Evolutionary conservation across 2,113 vertebrate genomes (phyloP).

Genomic region (Syngnathus typhle): DNA sequence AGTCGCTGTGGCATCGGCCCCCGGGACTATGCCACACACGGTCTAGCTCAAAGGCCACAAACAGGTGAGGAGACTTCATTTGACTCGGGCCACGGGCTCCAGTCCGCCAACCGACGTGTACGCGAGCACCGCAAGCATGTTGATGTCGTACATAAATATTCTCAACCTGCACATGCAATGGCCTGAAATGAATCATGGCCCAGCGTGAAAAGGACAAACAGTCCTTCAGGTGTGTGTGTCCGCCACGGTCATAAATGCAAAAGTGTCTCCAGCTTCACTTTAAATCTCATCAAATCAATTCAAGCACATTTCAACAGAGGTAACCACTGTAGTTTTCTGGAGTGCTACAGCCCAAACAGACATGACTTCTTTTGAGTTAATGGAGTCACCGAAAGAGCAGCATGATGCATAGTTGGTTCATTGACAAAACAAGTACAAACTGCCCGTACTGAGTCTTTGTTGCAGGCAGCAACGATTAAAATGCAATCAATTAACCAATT

Average conservation of each 20-base stretch:
- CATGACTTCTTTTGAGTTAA: too few species aligned
- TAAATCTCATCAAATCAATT: slow-evolving; percentile 32
- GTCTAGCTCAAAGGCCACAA: slow-evolving; percentile 59
- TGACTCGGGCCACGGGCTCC: slow-evolving; percentile 51
- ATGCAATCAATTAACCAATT: slow-evolving; percentile 13
- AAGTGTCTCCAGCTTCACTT: slow-evolving; percentile 26
- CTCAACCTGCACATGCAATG: slow-evolving; percentile 26
- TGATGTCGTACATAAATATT: slow-evolving; percentile 1
- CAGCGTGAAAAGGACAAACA: slow-evolving; percentile 44
- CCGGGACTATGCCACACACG: slow-evolving; percentile 56
- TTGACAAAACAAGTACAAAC: neutral
- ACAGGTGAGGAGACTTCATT: slow-evolving; percentile 70
- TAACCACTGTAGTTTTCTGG: too few species aligned
- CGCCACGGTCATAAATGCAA: slow-evolving; percentile 34
- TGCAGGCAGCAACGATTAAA: slow-evolving; percentile 2
- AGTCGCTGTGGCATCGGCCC: slow-evolving; percentile 56
- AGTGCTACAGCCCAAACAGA: too few species aligned
- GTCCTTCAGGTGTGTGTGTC: slow-evolving; percentile 39
- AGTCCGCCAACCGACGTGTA: slow-evolving; percentile 39
- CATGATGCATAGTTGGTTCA: too few species aligned
- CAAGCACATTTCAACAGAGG: neutral
- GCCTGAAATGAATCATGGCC: slow-evolving; percentile 54
- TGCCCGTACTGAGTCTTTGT: neutral
- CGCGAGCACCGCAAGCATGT: slow-evolving; percentile 1
- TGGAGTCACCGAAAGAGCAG: too few species aligned